Percentiles rank a stretch among this genome's conserved stretches.
Conservation (phyloP, 2,113 vertebrate genomes). For the Falco punctatus region DNA sequence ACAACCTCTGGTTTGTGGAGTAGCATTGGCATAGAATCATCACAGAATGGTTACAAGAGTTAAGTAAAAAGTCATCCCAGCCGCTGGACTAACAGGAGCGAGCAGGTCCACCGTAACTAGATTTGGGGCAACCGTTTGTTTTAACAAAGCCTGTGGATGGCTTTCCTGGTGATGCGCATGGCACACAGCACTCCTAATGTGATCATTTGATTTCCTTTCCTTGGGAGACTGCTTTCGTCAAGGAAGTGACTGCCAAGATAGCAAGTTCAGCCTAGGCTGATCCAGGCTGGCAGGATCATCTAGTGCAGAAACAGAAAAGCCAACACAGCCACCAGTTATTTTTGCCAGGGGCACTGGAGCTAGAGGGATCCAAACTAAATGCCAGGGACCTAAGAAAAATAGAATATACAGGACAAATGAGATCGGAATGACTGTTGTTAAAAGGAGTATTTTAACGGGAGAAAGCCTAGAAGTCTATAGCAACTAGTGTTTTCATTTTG, state of each 20-base stretch:
- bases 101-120: fast-evolving
- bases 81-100: background rate
- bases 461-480: background rate
- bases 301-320: background rate
- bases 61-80: background rate
- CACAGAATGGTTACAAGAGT: background rate
- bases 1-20: background rate
- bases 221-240: background rate
- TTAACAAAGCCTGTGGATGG: background rate
- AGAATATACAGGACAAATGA: background rate
- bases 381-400: background rate
- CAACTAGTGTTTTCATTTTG: constrained; percentile 1
- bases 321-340: background rate
- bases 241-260: background rate
- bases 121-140: background rate
- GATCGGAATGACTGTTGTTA: background rate
- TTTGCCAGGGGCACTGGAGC: background rate
- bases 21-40: background rate
- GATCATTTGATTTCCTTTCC: background rate
- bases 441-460: background rate
- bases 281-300: background rate
- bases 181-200: background rate
- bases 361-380: background rate
- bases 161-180: fast-evolving
- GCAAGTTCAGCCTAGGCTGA: background rate